phyloP scores from a whole-genome alignment of 2,113 vertebrate genomes.

The Neotoma lepida region DNA sequence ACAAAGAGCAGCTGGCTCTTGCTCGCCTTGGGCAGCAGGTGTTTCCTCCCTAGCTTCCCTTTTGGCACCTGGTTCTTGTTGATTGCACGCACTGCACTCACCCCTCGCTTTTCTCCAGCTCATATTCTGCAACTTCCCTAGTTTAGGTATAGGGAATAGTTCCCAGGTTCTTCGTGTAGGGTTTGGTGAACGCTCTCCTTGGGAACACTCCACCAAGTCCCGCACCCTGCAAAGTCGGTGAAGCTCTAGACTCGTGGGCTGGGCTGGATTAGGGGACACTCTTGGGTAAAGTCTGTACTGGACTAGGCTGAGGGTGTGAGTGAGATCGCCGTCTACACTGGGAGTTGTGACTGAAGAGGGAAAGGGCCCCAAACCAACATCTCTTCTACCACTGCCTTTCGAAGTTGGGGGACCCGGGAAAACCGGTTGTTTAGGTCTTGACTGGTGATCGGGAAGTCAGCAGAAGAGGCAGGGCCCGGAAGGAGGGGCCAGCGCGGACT shows the following conservation, averaged over 20 bases:
- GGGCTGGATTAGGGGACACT: background rate
- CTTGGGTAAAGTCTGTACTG: background rate
- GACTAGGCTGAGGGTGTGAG: background rate
- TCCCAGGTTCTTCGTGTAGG: background rate
- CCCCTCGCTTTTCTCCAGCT: background rate
- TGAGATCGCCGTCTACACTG: background rate
- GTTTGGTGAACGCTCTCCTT: background rate
- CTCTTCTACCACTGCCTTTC: background rate
- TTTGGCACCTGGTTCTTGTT: background rate
- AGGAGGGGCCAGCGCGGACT: background rate
- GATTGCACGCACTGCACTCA: background rate
- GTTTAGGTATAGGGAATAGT: background rate
- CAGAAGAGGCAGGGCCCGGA: background rate
- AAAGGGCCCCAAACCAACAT: background rate
- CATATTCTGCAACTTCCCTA: background rate
- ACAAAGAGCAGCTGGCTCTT: background rate
- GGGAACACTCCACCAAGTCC: background rate
- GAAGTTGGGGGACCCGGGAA: background rate
- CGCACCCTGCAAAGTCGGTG: background rate
- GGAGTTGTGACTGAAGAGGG: background rate
- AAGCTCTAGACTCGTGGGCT: background rate
- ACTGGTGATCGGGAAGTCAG: accelerated
- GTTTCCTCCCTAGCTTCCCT: constrained; percentile 45
- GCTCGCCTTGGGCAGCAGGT: constrained; percentile 38
- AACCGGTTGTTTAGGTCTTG: background rate